Percentiles rank a stretch among this genome's conserved stretches.
phyloP scores from a whole-genome alignment of 2,888 invertebrate species.

The Urechis unicinctus region DNA sequence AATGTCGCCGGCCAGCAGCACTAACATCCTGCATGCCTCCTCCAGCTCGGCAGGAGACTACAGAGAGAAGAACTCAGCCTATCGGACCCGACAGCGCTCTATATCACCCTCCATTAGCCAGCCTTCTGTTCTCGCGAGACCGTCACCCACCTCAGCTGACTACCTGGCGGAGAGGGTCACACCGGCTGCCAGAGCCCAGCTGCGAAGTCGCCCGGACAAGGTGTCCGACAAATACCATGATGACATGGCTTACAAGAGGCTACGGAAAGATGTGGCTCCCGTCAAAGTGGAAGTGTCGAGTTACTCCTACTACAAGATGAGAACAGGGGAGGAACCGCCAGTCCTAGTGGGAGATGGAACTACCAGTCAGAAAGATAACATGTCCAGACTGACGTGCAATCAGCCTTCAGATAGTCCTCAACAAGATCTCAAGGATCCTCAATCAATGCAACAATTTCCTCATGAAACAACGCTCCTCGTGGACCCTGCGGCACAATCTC shows the following conservation, averaged over 20 bases:
- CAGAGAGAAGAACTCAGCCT: background rate
- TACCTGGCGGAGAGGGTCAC: constrained; percentile 15
- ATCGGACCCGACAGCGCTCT: background rate
- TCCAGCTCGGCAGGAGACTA: background rate
- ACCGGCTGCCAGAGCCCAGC: constrained; percentile 7
- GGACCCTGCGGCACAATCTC: constrained; percentile 26
- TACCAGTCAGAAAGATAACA: background rate
- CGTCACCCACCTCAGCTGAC: constrained; percentile 19
- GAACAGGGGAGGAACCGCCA: constrained; percentile 9
- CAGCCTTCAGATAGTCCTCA: background rate
- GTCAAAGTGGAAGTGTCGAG: constrained; percentile 7
- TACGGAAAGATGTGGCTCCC: constrained; percentile 13
- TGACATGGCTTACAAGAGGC: constrained; percentile 19
- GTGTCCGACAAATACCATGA: constrained; percentile 25
- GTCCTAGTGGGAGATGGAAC: background rate
- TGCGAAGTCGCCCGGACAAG: constrained; percentile 19
- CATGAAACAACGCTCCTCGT: too few relatives aligned
- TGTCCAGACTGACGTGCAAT: background rate
- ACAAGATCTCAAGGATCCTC: constrained; percentile 34
- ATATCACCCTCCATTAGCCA: constrained; percentile 1
- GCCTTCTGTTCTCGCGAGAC: background rate
- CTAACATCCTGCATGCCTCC: background rate
- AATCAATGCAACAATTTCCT: too few relatives aligned
- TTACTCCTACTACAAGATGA: constrained; percentile 1
- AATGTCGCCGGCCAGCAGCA: background rate